Percentiles rank a stretch among this genome's conserved stretches.
Evolutionary conservation across 2,797 vertebrate species (phyloP).

Genomic region (Urosaurus nigricauda): DNA sequence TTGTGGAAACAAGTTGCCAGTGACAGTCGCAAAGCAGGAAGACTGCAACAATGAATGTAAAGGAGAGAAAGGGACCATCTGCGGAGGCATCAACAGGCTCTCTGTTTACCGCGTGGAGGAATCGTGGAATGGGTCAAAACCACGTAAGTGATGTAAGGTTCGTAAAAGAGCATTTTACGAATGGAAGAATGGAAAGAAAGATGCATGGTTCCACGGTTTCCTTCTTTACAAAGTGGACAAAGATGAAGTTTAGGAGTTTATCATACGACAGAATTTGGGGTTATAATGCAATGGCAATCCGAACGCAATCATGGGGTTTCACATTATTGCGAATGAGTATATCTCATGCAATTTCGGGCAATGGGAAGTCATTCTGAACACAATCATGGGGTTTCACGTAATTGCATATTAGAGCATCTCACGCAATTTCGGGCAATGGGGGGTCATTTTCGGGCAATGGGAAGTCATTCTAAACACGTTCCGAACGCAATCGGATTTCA

Average conservation of each 20-base stretch:
- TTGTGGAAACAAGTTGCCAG: constrained; percentile 91
- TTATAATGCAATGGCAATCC: too few species aligned
- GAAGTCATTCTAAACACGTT: too few species aligned
- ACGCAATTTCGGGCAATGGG: too few species aligned
- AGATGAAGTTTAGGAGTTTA: accelerated
- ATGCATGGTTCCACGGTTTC: accelerated
- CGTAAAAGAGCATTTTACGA: constrained; percentile 11
- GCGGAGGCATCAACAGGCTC: constrained; percentile 90
- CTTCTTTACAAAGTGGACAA: accelerated
- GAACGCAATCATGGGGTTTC: too few species aligned
- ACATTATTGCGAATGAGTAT: too few species aligned
- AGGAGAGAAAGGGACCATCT: constrained; percentile 87
- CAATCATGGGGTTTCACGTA: too few species aligned
- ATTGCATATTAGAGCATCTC: too few species aligned
- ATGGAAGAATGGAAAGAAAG: neutral
- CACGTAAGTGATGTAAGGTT: constrained; percentile 83
- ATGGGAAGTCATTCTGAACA: too few species aligned
- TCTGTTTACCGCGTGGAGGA: constrained; percentile 92
- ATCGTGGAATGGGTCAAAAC: constrained; percentile 80
- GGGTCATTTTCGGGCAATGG: too few species aligned
- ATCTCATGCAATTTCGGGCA: too few species aligned
- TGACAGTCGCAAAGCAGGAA: constrained; percentile 77
- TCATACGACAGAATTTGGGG: too few species aligned
- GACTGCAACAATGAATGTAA: constrained; percentile 93
- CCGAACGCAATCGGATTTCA: too few species aligned